phyloP scores from a whole-genome alignment of 2,113 vertebrate genomes.

The Rhabdomys dilectus region DNA sequence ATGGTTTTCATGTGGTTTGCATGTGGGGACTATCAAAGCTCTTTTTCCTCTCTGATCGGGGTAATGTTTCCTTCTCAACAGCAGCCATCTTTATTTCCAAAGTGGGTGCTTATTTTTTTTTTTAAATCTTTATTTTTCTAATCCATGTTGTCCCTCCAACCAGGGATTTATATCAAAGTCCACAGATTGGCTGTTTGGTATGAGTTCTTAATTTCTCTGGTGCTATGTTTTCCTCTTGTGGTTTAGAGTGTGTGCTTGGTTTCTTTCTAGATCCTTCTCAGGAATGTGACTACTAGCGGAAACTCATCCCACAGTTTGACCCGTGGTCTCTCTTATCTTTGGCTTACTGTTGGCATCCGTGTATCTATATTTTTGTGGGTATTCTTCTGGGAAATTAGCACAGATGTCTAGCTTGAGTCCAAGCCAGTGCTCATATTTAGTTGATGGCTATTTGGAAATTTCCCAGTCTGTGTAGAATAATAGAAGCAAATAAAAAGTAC shows the following conservation, averaged over 20 bases:
- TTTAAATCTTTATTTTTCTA: not conserved
- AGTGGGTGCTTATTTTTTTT: not conserved
- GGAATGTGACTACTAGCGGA: not conserved
- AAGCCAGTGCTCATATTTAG: not conserved
- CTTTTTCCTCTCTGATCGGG: not conserved
- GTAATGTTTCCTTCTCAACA: not conserved
- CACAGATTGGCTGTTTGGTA: not conserved
- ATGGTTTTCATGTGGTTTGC: not conserved
- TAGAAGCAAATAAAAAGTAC: not conserved
- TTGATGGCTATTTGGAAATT: not conserved
- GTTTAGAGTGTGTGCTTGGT: not conserved
- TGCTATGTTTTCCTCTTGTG: slow-evolving; percentile 9
- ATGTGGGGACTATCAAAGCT: not conserved
- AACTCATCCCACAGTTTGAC: slow-evolving; percentile 8
- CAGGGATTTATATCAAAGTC: not conserved
- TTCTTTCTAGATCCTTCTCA: not conserved
- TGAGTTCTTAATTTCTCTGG: not conserved
- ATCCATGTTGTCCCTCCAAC: not conserved
- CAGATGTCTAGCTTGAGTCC: slow-evolving; percentile 29
- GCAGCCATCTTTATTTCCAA: not conserved
- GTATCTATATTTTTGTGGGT: not conserved
- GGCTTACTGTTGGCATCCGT: not conserved
- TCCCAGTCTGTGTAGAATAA: not conserved
- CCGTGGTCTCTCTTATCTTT: slow-evolving; percentile 58
- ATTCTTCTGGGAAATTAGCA: slow-evolving; percentile 59